These are phyloP conservation scores for Scortum barcoo DNA, from an alignment of 2,113 vertebrate species.

Conservation along the genomic window DNA sequence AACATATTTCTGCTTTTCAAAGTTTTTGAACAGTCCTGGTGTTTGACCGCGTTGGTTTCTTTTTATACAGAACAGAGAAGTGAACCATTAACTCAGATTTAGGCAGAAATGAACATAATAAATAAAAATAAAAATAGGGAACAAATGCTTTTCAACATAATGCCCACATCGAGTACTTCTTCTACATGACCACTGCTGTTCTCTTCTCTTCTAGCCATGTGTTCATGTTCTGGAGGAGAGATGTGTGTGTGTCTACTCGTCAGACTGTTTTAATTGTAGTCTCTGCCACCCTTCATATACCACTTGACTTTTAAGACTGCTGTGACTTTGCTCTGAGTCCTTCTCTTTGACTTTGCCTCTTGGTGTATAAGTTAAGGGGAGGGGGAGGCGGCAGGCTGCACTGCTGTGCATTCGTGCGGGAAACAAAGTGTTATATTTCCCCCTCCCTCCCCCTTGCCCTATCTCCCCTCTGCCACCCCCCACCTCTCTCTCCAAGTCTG, in stretches of 20 bases:
- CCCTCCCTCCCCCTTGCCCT: background rate
- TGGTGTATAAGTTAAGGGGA: constrained; percentile 34
- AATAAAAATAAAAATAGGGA: too few species aligned
- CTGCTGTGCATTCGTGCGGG: constrained; percentile 73
- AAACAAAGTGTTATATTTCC: constrained; percentile 65
- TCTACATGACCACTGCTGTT: background rate
- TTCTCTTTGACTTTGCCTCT: constrained; percentile 74
- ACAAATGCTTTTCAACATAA: background rate
- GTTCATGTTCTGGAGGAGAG: background rate
- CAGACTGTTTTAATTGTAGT: constrained; percentile 31
- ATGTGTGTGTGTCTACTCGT: background rate
- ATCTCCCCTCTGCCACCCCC: background rate
- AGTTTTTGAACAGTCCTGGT: background rate
- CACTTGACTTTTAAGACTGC: constrained; percentile 52
- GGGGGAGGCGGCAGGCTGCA: background rate
- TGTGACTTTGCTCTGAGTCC: constrained; percentile 61
- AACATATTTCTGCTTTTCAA: background rate
- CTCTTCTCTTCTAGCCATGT: background rate
- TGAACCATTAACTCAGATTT: too few species aligned
- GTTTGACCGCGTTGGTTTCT: too few species aligned
- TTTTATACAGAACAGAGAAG: background rate
- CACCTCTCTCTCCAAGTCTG: background rate
- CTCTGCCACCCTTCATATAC: constrained; percentile 2
- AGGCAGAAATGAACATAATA: too few species aligned
- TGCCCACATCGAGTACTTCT: background rate